These are phyloP conservation scores for Varroa destructor DNA, from an alignment of 1,140 invertebrate species.

Conservation along the genomic window DNA sequence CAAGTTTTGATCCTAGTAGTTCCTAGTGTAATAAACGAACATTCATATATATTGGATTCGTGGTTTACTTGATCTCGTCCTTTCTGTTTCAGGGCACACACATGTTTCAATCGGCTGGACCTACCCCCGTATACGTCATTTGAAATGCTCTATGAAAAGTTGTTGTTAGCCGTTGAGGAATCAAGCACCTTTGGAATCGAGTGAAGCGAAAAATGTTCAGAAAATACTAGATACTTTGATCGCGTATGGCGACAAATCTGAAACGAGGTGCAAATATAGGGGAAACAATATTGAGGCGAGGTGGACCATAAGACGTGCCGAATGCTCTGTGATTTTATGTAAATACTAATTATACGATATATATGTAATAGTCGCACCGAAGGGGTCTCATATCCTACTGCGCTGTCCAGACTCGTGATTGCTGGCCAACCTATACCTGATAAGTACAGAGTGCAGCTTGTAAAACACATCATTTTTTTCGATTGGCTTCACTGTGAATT, in stretches of 20 bases:
- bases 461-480: no score
- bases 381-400: no score
- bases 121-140: constrained; percentile 85
- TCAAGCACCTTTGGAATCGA: constrained; percentile 96
- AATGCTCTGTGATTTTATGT: constrained; percentile 23
- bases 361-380: no score
- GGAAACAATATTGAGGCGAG: background rate
- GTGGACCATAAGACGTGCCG: constrained; percentile 15
- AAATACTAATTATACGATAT: background rate
- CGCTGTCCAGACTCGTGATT: no score
- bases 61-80: no score
- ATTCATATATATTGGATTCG: no score
- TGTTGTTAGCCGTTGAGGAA: constrained; percentile 86
- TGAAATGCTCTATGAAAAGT: constrained; percentile 82
- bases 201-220: constrained; percentile 41
- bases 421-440: no score
- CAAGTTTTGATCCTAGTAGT: background rate
- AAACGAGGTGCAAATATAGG: no score
- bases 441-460: no score
- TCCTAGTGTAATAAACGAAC: background rate
- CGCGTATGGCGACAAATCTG: no score
- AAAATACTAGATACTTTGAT: no score
- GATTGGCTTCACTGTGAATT: no score
- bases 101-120: constrained; percentile 92
- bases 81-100: constrained; percentile 61